Base-by-base conservation (phyloP, 1,140 invertebrate genomes). In the Triops cancriformis region DNA sequence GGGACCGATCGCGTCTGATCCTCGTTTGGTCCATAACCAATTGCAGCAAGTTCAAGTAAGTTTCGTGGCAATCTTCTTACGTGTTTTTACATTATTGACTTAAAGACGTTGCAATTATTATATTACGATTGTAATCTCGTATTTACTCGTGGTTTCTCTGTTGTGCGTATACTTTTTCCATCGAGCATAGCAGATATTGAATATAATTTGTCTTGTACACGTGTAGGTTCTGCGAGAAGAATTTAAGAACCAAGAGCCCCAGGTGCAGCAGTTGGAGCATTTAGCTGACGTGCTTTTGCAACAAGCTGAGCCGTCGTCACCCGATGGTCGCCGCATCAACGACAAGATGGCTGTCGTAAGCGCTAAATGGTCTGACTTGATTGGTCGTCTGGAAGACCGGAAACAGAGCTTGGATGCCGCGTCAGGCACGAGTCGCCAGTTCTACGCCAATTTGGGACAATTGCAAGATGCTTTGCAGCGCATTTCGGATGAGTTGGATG, bases 1-100 rank as follows among this genome's bases (percentile, higher is more conserved):
- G 0, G 96, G 96, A 28, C 96, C 96, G 0, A 96, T 98, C 80
- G 96, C 95, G 0, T 93, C 94, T 0, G 96, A 98, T 83, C 94
- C 95, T 0, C 87, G 95, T 73, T 94, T 98, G 90, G 94, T 98
- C 0, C 93, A 95, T 80, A 95, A 93, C 79, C 96, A 98, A 87
- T 91, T 96, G 31, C 94, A 98, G 83, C 94, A 97, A 87, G 83
- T 85, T 23, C 80, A 83, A 82, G 85, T 86, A 14, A 64, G 51
- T 9, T 64, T 64, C 51, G 5, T 64, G 10, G 18, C 23, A 64
- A 64, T 64, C 7, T 18, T 4, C 51, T 23, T 64, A n/a, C n/a
- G n/a, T n/a, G n/a, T n/a, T n/a, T n/a, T n/a, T n/a, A n/a, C n/a
- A n/a, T n/a, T n/a, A n/a, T n/a, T n/a, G n/a, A n/a, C n/a, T n/a